Percentiles rank a stretch among this genome's conserved stretches.
phyloP scores from a whole-genome alignment of 2,888 invertebrate genomes.

The Patella pellucida region DNA sequence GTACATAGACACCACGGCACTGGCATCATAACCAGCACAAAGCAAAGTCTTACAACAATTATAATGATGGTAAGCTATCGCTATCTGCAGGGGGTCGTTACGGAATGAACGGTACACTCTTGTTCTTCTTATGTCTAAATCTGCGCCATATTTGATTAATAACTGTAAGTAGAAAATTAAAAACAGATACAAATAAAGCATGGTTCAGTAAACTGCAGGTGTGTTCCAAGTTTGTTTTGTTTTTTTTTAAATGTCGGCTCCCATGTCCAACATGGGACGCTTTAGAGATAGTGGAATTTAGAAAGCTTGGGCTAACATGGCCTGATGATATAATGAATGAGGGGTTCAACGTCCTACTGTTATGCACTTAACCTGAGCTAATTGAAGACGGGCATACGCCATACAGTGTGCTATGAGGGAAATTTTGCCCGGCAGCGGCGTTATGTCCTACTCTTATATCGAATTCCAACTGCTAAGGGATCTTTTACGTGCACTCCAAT shows the following conservation, averaged over 20 bases:
- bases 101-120: slow-evolving; percentile 22
- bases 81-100: slow-evolving; percentile 37
- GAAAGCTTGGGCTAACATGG: neutral
- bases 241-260: neutral
- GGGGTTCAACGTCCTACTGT: no score
- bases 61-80: slow-evolving; percentile 38
- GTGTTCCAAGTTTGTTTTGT: no score
- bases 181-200: neutral
- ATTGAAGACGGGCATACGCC: no score
- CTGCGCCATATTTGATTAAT: neutral
- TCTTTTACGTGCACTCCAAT: no score
- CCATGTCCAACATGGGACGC: neutral
- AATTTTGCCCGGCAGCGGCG: no score
- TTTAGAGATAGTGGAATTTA: no score
- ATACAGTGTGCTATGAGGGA: no score
- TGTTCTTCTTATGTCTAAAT: slow-evolving; percentile 20
- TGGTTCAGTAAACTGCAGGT: neutral
- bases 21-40: slow-evolving; percentile 18
- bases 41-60: slow-evolving; percentile 34
- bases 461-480: no score
- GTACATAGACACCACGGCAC: neutral
- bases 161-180: neutral
- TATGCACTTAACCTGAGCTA: no score
- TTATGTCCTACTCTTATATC: no score
- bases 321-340: no score